A percentile compares a stretch with the other conserved stretches of the same genome.
phyloP scores from a whole-genome alignment of 2,888 invertebrate genomes.

The Sphaerophoria taeniata region DNA sequence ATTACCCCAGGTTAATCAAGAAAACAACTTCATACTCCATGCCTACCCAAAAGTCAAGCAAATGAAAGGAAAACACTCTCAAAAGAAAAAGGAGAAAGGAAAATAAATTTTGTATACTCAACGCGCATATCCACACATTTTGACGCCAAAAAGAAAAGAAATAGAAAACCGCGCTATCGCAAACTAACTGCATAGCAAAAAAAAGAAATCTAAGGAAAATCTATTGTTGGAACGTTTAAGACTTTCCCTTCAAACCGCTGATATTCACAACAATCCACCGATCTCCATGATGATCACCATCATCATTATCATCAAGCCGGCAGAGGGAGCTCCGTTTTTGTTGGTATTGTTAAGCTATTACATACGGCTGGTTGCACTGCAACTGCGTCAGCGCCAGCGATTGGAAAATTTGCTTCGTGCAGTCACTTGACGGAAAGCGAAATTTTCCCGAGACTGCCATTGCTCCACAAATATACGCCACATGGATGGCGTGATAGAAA shows the following conservation, averaged over 20 bases:
- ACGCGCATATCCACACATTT: slow-evolving; percentile 47
- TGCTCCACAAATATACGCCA: slow-evolving; percentile 72
- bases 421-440: slow-evolving; percentile 73
- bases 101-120: slow-evolving; percentile 49
- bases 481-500: slow-evolving; percentile 67
- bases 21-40: no score
- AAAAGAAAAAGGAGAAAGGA: slow-evolving; percentile 59
- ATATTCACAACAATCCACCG: background rate
- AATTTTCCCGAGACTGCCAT: slow-evolving; percentile 66
- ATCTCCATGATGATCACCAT: background rate
- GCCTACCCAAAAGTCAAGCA: background rate
- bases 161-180: slow-evolving; percentile 57
- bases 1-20: no score
- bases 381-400: slow-evolving; percentile 18
- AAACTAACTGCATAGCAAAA: slow-evolving; percentile 25
- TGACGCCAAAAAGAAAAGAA: slow-evolving; percentile 44
- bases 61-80: slow-evolving; percentile 59
- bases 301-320: slow-evolving; percentile 18
- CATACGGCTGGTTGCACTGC: slow-evolving; percentile 59
- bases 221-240: slow-evolving; percentile 45
- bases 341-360: slow-evolving; percentile 13
- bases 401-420: slow-evolving; percentile 66
- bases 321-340: slow-evolving; percentile 48
- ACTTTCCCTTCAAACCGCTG: slow-evolving; percentile 64
- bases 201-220: slow-evolving; percentile 74